Percentiles rank a stretch among this genome's conserved stretches.
phyloP scores from a whole-genome alignment of 2,113 vertebrate genomes.

The Saguinus imperator region DNA sequence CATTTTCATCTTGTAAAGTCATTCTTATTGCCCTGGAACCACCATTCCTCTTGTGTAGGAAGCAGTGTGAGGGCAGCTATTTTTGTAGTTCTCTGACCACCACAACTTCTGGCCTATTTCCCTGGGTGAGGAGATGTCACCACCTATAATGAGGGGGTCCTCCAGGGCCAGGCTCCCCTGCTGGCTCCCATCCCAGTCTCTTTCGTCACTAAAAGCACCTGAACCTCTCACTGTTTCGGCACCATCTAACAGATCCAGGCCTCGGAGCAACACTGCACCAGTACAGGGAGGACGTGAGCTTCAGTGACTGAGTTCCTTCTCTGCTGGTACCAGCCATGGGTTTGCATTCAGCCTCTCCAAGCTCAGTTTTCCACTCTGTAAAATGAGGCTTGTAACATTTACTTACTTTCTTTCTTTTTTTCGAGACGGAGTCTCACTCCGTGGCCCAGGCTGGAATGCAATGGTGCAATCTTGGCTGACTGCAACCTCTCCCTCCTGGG shows the following conservation, averaged over 20 bases:
- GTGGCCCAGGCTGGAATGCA: no score
- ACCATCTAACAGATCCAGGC: background rate
- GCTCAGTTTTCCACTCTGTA: slow-evolving; percentile 14
- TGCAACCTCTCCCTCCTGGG: no score
- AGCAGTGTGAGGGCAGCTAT: slow-evolving; percentile 27
- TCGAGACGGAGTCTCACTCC: no score
- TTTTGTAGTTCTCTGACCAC: background rate
- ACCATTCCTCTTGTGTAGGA: slow-evolving; percentile 48
- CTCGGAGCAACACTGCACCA: fast-evolving
- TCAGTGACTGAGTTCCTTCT: background rate
- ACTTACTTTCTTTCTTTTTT: no score
- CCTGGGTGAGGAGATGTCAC: background rate
- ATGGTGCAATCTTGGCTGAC: no score
- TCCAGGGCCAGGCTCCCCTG: background rate
- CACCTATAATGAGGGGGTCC: background rate
- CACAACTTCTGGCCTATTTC: background rate
- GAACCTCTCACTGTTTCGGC: background rate
- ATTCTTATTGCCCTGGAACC: slow-evolving; percentile 73
- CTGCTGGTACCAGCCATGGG: no score
- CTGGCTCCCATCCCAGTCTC: background rate
- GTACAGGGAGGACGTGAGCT: background rate
- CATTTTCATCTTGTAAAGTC: slow-evolving; percentile 73
- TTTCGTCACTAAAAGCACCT: background rate
- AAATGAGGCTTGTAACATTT: background rate
- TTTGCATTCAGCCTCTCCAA: background rate